Evolutionary conservation across 1,140 invertebrate species (phyloP).

Genomic region (Agraylea sexmaculata): DNA sequence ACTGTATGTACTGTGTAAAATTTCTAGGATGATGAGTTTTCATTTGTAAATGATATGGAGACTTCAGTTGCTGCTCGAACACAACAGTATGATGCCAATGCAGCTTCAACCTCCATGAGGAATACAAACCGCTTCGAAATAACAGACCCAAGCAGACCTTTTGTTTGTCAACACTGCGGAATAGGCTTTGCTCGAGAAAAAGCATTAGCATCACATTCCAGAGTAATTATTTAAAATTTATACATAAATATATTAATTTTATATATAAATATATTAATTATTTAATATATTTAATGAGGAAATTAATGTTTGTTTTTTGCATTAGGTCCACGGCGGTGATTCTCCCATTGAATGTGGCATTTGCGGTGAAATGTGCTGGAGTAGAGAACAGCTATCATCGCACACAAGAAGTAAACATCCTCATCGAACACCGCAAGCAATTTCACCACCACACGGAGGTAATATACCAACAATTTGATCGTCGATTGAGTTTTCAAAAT

Average conservation of each 20-base stretch:
- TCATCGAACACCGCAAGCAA: conserved; percentile 28
- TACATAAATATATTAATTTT: background rate
- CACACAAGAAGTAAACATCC: conserved; percentile 49
- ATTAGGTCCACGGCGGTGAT: conserved; percentile 57
- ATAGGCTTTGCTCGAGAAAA: conserved; percentile 69
- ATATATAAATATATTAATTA: background rate
- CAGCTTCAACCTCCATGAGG: conserved; percentile 28
- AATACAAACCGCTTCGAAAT: conserved; percentile 28
- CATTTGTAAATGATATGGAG: conserved; percentile 6
- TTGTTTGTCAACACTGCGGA: conserved; percentile 69
- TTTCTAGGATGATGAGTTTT: conserved; percentile 9
- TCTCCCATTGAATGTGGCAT: conserved; percentile 62
- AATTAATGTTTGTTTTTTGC: conserved; percentile 3
- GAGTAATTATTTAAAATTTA: conserved; percentile 29
- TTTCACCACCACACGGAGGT: conserved; percentile 20
- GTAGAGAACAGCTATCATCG: conserved; percentile 49
- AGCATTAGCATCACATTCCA: conserved; percentile 58
- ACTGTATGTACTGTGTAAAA: too few species aligned
- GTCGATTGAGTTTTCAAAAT: too few species aligned
- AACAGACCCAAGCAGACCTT: conserved; percentile 60
- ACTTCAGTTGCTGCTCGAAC: conserved; percentile 29
- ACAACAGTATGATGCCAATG: conserved; percentile 36
- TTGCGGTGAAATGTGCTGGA: conserved; percentile 71
- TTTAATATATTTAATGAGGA: background rate
- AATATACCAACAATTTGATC: too few species aligned